Base-by-base conservation (phyloP, 2,797 vertebrate species). In the Brotula barbata region DNA sequence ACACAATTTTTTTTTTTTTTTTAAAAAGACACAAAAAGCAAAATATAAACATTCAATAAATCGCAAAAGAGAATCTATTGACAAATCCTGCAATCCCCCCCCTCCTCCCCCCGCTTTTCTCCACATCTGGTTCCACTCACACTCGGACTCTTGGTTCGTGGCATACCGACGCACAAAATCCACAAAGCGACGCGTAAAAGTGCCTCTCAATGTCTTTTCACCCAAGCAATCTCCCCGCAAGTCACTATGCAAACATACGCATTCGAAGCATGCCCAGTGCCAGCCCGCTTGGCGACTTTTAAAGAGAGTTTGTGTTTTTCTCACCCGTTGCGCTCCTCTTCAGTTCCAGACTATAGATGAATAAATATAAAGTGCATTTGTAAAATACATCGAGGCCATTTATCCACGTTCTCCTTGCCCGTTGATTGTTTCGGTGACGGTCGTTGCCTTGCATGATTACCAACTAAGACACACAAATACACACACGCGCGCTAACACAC, bases 121-220 rank as follows among this genome's bases (percentile, higher is more conserved):
- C 73, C 82, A 93, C 92, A 93, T 93, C 92, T 93, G 92, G 84
- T 91, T 93, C 87, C 87, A 92, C 90, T 93, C 91, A 90, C 75
- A 62, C 87, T 88, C 82, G 87, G 89, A 89, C 87, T 88, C 84
- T 83, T 89, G 84, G 86, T 86, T 91, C 90, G 88, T 88, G 89
- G 90, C 90, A 90, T 73, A 89, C 87, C 85, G 53, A 71, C 33
- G 69, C 85, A 87, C 69, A 80, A 58, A 71, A 82, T 55, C 58
- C 62, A 45, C 16, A 64, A 52, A 33, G 31, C 31, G 25, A 50
- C 16, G 21, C 45, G 39, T 2, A 33, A 44, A 33, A 52, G 47
- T 1, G 21, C 16, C 11, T 9, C 1, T 17, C 6, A 2, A 2
- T 6, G 2, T 13, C 9, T 17, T 13, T 40, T 51, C 61, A 53